Percentiles rank a stretch among this genome's conserved stretches.
phyloP scores from a whole-genome alignment of 2,797 vertebrate species.

The Pseudopleuronectes americanus region DNA sequence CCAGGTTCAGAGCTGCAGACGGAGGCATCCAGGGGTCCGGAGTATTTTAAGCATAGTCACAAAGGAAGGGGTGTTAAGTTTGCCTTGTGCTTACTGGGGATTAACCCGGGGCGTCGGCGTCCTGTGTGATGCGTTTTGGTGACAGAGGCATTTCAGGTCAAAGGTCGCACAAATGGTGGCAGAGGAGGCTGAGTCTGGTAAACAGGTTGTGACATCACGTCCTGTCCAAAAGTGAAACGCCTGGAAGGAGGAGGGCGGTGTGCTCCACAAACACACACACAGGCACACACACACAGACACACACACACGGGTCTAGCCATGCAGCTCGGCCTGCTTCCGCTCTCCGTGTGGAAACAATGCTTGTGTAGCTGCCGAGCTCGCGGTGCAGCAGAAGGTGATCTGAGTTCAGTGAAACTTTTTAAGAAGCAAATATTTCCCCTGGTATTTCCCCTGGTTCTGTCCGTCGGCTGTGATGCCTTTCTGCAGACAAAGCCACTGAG shows the following conservation, averaged over 20 bases:
- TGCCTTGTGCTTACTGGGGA: conserved; percentile 49
- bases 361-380: conserved; percentile 14
- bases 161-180: conserved; percentile 38
- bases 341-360: conserved; percentile 71
- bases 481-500: conserved; percentile 54
- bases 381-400: conserved; percentile 16
- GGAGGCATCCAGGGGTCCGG: conserved; percentile 29
- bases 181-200: conserved; percentile 61
- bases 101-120: conserved; percentile 45
- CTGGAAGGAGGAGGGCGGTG: conserved; percentile 48
- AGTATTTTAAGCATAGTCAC: background rate
- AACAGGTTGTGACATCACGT: conserved; percentile 84
- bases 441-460: no score
- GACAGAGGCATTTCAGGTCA: conserved; percentile 50
- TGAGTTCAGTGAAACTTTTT: conserved; percentile 27
- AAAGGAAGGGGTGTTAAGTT: conserved; percentile 5
- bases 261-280: conserved; percentile 29
- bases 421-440: conserved; percentile 50
- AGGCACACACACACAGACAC: background rate
- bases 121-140: conserved; percentile 28
- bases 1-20: background rate
- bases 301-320: conserved; percentile 15
- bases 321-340: conserved; percentile 41
- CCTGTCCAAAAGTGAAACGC: conserved; percentile 66
- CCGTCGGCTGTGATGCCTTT: conserved; percentile 7